Evolutionary conservation across 2,113 vertebrate genomes (phyloP), one percentile per base, ranked within the genome.

Genomic region (Hippocampus abdominalis): DNA sequence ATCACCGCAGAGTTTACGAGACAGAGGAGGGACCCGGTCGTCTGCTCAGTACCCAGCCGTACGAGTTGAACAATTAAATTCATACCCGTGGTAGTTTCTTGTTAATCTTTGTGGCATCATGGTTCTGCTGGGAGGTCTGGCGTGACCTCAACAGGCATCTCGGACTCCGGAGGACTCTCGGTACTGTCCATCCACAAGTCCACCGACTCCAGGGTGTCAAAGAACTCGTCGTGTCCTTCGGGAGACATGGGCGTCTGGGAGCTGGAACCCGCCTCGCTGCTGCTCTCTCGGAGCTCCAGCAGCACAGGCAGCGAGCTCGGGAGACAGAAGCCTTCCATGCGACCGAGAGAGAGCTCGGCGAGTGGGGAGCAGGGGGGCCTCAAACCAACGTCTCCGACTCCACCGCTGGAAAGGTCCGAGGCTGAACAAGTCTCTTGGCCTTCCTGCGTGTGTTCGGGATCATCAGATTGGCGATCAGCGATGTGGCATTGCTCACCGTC

Each of bases 241-340:
- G 92, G 91, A 15, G 87, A 90, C 79, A 91, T 85, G 3, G 91
- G 91, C 2, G 91, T 92, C 82, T 91, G 91, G 18, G 91, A 83
- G 75, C 88, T 92, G 73, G 92, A 93, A 1, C 90, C 91, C 0
- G 92, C 89, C 82, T 93, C 92, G 8, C 91, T 92, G 82, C 92
- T 85, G 87, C 91, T 93, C 88, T 93, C 92, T 8, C 88, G 25
- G 61, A 92, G 89, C 86, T 93, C 92, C 65, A 91, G 74, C 15
- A 93, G 84, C 29, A 92, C 90, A 0, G 91, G 92, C 46, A 93
- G 84, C 0, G 92, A 86, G 1, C 89, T 78, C 0, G 90, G 87
- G 46, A 88, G 85, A 63, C 84, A 87, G 86, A 85, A 90, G 0
- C 85, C 59, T 78, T 91, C 92, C 84, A 88, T 76, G 4, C 80